Conservation (phyloP, 64 coral and sea anemone genomes). For the Anthopleura sola region DNA sequence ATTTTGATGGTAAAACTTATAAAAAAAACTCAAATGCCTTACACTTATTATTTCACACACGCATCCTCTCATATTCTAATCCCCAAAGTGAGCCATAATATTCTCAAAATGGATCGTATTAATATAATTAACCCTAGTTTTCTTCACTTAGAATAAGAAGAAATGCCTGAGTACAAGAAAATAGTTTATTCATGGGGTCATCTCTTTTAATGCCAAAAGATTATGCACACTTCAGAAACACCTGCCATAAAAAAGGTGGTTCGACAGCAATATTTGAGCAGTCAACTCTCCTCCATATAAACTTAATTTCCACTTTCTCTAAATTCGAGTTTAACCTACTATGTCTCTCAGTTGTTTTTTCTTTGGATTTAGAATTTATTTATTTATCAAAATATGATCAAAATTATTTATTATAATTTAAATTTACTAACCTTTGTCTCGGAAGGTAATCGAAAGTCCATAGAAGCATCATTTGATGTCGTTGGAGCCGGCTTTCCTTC, state of each 20-base stretch:
- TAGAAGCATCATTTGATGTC: background rate
- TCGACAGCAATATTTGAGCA: background rate
- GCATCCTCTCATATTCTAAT: too few relatives aligned
- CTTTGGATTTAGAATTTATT: background rate
- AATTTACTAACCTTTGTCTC: background rate
- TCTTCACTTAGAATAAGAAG: background rate
- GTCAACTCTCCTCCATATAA: background rate
- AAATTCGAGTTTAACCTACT: too few relatives aligned
- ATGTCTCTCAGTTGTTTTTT: background rate
- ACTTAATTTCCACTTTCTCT: background rate
- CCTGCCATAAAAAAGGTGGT: background rate
- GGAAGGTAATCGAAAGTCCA: background rate
- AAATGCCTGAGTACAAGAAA: background rate
- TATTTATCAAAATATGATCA: background rate
- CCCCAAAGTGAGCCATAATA: too few relatives aligned
- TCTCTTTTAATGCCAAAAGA: background rate
- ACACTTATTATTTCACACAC: too few relatives aligned
- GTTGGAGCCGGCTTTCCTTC: background rate
- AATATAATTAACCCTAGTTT: background rate
- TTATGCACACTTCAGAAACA: background rate
- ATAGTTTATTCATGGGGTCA: background rate
- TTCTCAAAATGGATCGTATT: too few relatives aligned
- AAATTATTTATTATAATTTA: too few relatives aligned
- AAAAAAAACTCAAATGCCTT: too few relatives aligned
- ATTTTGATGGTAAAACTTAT: too few relatives aligned